Base-by-base conservation (phyloP, 2,797 vertebrate genomes). In the Spea hammondii region DNA sequence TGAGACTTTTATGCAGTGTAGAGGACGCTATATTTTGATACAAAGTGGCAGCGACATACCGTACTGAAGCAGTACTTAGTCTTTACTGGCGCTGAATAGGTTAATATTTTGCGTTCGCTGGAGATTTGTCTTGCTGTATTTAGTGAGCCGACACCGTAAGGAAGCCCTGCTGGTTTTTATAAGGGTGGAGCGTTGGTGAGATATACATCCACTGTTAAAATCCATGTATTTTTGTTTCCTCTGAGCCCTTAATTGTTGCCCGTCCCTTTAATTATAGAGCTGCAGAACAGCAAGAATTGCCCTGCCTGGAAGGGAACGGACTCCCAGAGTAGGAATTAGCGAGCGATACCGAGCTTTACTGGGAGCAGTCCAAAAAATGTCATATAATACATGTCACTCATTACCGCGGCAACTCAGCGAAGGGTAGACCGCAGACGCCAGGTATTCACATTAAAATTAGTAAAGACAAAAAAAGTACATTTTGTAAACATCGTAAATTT, bases 231-330 rank as follows among this genome's bases (percentile, higher is more conserved):
- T 80, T 71, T 32, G 32, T 32, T 32, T 59, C 11, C 13, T n/a
- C 49, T 77, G 70, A 81, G 54, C 70, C 74, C 60, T 72, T 77
- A 81, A 81, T 81, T 77, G 74, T 13, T 54, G 54, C 74, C 53
- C 72, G 74, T 68, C 79, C 74, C 51, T 71, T 80, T 80, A 80
- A 81, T 81, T 81, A 81, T 65, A 77, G 74, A 49, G 72, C 72
- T 79, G 62, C 50, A 13, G 54, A 50, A 74, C 57, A 47, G 53
- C 53, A 67, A 69, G 54, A 46, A 51, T 68, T 68, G 55, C 68
- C 14, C 53, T 50, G 71, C 53, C 69, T 65, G 76, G 68, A 72
- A 72, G 59, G 12, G 68, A 51, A 46, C 48, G 65, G 12, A 49
- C 32, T 11, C 64, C 32, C 32, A 32, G 32, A 32, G 32, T 32